Conservation (phyloP, 2,113 vertebrate genomes). For the Rana temporaria region DNA sequence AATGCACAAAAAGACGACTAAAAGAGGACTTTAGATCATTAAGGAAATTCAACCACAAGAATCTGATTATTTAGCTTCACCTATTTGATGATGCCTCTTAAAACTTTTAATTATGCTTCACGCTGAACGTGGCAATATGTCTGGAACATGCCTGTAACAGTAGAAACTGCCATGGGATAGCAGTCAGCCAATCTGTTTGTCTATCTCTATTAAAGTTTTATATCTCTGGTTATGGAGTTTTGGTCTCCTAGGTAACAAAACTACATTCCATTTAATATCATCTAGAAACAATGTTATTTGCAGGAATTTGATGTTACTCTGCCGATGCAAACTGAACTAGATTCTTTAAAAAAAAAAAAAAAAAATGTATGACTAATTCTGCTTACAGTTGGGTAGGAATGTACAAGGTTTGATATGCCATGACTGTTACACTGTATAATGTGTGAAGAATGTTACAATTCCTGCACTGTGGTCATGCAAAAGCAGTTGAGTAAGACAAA, state of each 20-base stretch:
- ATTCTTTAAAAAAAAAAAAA: background rate
- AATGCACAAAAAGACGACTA: no score
- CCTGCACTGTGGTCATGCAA: background rate
- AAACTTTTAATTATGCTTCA: no score
- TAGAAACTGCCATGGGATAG: no score
- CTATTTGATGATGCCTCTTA: no score
- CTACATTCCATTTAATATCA: background rate
- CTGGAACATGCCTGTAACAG: no score
- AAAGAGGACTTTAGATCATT: no score
- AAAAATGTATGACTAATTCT: background rate
- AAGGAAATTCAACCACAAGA: no score
- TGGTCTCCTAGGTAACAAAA: background rate
- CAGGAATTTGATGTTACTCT: background rate
- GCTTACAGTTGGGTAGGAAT: background rate
- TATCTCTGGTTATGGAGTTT: background rate
- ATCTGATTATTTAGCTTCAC: no score
- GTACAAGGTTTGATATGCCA: background rate
- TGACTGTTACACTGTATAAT: background rate
- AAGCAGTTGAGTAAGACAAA: background rate
- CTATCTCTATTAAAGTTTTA: background rate
- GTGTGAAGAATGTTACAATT: background rate
- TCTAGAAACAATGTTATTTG: no score
- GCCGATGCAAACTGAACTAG: background rate
- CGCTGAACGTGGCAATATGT: no score
- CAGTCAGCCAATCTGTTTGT: no score